Percentiles rank a stretch among this genome's conserved stretches.
These are phyloP conservation scores for Sialia sialis DNA, from an alignment of 2,113 vertebrate species.

Conservation along the genomic window DNA sequence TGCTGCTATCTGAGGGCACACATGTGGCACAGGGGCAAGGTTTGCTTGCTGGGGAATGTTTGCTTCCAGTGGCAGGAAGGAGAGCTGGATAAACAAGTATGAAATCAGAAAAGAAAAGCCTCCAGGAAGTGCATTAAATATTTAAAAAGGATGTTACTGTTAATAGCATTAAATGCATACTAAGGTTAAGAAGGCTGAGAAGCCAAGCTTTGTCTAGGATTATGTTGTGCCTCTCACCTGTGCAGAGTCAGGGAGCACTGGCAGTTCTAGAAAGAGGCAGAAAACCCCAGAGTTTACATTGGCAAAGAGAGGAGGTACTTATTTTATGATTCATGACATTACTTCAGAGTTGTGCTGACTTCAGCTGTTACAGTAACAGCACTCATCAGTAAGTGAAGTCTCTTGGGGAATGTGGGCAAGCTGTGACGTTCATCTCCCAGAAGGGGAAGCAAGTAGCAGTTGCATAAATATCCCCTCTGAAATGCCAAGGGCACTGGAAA, in stretches of 20 bases:
- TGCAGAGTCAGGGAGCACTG: background rate
- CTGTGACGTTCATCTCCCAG: background rate
- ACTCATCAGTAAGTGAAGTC: background rate
- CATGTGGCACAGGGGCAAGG: background rate
- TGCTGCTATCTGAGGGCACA: background rate
- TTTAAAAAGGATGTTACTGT: background rate
- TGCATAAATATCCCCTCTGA: background rate
- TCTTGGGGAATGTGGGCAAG: background rate
- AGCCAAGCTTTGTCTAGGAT: background rate
- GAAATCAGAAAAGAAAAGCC: background rate
- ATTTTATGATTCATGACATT: background rate
- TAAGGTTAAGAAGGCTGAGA: background rate
- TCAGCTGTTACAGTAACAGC: background rate
- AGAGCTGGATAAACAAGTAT: background rate
- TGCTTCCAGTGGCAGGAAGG: background rate
- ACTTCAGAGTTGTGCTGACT: background rate
- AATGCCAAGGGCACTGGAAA: background rate
- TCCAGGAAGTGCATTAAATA: background rate
- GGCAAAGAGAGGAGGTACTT: background rate
- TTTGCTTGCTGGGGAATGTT: background rate
- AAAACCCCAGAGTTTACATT: background rate
- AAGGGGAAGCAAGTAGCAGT: background rate
- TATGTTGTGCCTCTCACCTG: background rate
- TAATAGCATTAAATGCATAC: slow-evolving; percentile 2
- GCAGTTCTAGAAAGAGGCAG: background rate